Evolutionary conservation across 2,113 vertebrate species (phyloP).

Genomic region (Parus major): DNA sequence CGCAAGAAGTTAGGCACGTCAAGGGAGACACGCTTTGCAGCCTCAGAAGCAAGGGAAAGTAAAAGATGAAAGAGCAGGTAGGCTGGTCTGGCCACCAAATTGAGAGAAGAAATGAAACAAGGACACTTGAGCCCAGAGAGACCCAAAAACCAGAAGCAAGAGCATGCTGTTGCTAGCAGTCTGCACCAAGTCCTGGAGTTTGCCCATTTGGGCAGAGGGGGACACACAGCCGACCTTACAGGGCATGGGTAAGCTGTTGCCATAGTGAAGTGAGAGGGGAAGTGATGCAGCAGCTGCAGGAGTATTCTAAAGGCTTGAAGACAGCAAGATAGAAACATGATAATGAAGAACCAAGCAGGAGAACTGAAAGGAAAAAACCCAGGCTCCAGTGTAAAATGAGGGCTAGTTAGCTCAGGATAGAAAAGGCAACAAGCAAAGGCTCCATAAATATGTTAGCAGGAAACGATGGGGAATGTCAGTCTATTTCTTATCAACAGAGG

Average conservation of each 20-base stretch:
- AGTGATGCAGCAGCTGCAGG: background rate
- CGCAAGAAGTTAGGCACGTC: background rate
- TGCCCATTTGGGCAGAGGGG: background rate
- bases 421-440: conserved; percentile 2
- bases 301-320: background rate
- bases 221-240: background rate
- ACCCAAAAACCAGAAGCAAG: background rate
- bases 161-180: background rate
- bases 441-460: conserved; percentile 24
- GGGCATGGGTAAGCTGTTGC: background rate
- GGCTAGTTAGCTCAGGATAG: background rate
- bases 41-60: background rate
- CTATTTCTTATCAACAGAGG: background rate
- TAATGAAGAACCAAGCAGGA: background rate
- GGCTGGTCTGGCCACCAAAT: background rate
- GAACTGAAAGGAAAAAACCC: background rate
- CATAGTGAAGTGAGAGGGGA: background rate
- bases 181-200: background rate
- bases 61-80: background rate
- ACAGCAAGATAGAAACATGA: background rate
- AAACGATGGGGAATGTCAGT: conserved; percentile 15
- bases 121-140: background rate
- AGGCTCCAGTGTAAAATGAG: background rate
- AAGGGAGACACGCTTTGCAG: background rate
- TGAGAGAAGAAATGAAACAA: background rate